These are phyloP conservation scores for Perca schrenkii DNA, from an alignment of 2,113 vertebrate genomes.

Conservation along the genomic window DNA sequence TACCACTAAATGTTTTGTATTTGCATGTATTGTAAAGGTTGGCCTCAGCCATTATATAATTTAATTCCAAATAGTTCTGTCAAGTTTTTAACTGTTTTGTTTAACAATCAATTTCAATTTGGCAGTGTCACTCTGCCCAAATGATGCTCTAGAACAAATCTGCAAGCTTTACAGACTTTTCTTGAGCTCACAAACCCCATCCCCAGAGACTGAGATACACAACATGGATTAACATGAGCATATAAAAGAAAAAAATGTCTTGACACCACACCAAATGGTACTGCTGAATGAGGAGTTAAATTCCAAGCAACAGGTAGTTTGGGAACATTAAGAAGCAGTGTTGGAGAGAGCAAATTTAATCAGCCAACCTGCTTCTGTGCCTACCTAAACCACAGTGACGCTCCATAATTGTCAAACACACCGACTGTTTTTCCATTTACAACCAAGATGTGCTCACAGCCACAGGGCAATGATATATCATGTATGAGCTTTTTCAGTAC, in stretches of 20 bases:
- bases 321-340: slow-evolving; percentile 27
- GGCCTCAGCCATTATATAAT: not conserved
- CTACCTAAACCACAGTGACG: slow-evolving; percentile 19
- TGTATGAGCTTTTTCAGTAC: not conserved
- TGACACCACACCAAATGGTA: slow-evolving; percentile 3
- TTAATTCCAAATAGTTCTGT: not conserved
- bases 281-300: slow-evolving; percentile 9
- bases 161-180: not conserved
- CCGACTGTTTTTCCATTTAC: slow-evolving; percentile 26
- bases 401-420: slow-evolving; percentile 32
- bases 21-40: not conserved
- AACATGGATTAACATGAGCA: slow-evolving; percentile 22
- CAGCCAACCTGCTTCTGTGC: slow-evolving; percentile 13
- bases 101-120: not conserved
- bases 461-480: slow-evolving; percentile 13
- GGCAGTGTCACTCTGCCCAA: not conserved
- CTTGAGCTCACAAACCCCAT: slow-evolving; percentile 8
- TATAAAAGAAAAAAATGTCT: not conserved
- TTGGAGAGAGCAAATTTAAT: slow-evolving; percentile 34
- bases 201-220: not conserved
- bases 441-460: slow-evolving; percentile 21
- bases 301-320: slow-evolving; percentile 29
- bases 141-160: slow-evolving; percentile 1
- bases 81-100: not conserved
- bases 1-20: not conserved